A percentile compares a stretch with the other conserved stretches of the same genome.
Evolutionary conservation across 2,888 invertebrate genomes (phyloP).

Genomic region (Agrochola litura): DNA sequence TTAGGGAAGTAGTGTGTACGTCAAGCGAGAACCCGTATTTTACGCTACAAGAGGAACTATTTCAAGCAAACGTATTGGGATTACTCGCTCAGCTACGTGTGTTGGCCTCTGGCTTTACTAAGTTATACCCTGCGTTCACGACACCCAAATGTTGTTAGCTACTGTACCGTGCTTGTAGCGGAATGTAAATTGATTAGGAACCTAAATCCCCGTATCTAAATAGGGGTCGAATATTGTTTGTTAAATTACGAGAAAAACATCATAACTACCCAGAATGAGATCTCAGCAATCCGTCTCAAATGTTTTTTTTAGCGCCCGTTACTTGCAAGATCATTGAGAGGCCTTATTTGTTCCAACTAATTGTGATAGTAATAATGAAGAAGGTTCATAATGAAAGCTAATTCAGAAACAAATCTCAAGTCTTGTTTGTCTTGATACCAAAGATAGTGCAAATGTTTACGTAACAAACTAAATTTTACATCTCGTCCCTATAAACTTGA

Average conservation of each 20-base stretch:
- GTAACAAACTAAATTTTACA: conserved; percentile 37
- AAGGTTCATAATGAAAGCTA: conserved; percentile 3
- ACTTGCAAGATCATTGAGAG: not conserved
- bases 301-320: not conserved
- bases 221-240: conserved; percentile 17
- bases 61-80: conserved; percentile 58
- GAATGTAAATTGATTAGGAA: conserved; percentile 45
- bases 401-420: conserved; percentile 14
- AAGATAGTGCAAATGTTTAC: conserved; percentile 47
- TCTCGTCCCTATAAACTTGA: conserved; percentile 45
- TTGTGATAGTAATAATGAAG: not conserved
- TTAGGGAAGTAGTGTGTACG: conserved; percentile 50
- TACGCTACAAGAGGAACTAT: conserved; percentile 48
- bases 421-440: conserved; percentile 20
- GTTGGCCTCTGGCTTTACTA: conserved; percentile 47
- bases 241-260: not conserved
- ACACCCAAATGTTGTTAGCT: conserved; percentile 56
- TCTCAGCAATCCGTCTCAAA: not conserved
- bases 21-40: conserved; percentile 54
- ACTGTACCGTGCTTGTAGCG: conserved; percentile 29
- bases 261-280: too few species aligned
- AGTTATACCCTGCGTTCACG: conserved; percentile 53
- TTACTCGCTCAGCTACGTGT: conserved; percentile 54
- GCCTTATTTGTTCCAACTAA: not conserved
- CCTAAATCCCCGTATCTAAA: conserved; percentile 20